Percentiles rank a stretch among this genome's conserved stretches.
Conservation (phyloP, 2,113 vertebrate genomes). For the Pomatostomus ruficeps region DNA sequence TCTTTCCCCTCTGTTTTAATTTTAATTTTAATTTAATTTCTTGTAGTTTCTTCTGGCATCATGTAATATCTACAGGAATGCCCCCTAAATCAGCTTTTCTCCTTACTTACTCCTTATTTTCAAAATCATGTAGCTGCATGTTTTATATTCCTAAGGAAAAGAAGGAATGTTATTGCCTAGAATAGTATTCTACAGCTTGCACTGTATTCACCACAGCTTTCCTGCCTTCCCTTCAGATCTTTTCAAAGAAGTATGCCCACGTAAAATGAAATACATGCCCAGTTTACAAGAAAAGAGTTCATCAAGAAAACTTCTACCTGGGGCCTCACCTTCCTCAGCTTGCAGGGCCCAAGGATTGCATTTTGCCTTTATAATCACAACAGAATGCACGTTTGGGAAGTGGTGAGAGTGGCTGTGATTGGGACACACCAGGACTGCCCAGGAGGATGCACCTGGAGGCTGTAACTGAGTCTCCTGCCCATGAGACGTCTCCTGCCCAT, state of each 20-base stretch:
- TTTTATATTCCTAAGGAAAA: not conserved
- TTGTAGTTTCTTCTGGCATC: not conserved
- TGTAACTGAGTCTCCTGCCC: not conserved
- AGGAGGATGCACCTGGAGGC: not conserved
- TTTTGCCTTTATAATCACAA: not conserved
- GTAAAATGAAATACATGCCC: not conserved
- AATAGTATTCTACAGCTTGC: not conserved
- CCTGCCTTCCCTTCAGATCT: not conserved
- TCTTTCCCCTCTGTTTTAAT: not conserved
- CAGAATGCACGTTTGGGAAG: not conserved
- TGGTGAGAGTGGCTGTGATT: accelerated
- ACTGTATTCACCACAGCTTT: not conserved
- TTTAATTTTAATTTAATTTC: not conserved
- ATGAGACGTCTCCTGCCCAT: not conserved
- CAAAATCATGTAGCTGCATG: not conserved
- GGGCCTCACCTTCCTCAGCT: not conserved
- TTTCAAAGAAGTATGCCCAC: not conserved
- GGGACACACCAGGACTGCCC: not conserved
- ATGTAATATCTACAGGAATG: not conserved
- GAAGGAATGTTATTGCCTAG: not conserved
- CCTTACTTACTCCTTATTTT: not conserved
- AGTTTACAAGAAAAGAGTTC: not conserved
- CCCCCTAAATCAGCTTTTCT: not conserved
- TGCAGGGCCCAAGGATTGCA: not conserved
- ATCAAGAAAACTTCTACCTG: not conserved